A percentile compares a stretch with the other conserved stretches of the same genome.
Conservation (phyloP, 1,140 invertebrate species). For the Heterodera schachtii region DNA sequence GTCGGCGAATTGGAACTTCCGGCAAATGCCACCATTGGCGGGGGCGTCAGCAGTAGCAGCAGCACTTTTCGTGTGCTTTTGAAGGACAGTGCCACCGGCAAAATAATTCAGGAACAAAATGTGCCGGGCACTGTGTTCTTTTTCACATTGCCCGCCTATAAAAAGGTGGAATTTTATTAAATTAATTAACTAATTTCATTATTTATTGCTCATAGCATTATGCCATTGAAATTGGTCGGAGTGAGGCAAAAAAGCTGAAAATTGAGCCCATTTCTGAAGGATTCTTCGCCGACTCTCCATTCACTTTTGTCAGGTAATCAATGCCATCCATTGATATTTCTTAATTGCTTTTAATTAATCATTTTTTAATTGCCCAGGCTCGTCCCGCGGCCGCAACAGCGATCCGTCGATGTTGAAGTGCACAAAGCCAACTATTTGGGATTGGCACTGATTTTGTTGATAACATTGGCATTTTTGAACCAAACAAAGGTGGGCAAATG, state of each 20-base stretch:
- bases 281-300: constrained; percentile 26
- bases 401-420: constrained; percentile 12
- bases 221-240: constrained; percentile 20
- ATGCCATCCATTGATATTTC: not conserved
- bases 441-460: constrained; percentile 20
- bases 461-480: constrained; percentile 36
- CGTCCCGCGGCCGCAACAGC: constrained; percentile 12
- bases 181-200: too few species aligned
- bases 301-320: constrained; percentile 25
- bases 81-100: constrained; percentile 7
- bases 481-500: constrained; percentile 27
- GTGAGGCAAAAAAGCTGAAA: constrained; percentile 30
- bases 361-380: constrained; percentile 5
- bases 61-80: constrained; percentile 20
- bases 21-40: not conserved
- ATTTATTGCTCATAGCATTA: constrained; percentile 15
- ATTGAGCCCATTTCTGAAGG: constrained; percentile 18
- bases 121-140: constrained; percentile 9
- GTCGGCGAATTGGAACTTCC: constrained; percentile 22
- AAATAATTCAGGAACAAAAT: constrained; percentile 20
- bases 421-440: constrained; percentile 24
- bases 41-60: not conserved
- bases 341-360: not conserved
- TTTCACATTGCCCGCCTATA: constrained; percentile 19
- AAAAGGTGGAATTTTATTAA: not conserved